phyloP scores from a whole-genome alignment of 2,113 vertebrate species.

The Bubalus kerabau region DNA sequence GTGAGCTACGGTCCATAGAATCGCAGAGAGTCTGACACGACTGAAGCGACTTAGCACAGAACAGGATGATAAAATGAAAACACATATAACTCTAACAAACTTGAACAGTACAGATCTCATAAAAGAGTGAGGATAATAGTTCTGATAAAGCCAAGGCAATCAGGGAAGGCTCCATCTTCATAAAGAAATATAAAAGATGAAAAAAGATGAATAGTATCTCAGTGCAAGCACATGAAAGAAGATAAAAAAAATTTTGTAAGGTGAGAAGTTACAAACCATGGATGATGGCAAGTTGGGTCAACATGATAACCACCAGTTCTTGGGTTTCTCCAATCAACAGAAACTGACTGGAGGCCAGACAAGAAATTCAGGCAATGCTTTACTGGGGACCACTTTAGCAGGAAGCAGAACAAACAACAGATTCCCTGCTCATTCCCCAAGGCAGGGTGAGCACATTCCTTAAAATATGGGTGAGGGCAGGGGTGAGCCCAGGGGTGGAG shows the following conservation, averaged over 20 bases:
- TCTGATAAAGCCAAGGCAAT: background rate
- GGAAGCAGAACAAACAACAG: background rate
- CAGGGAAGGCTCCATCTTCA: background rate
- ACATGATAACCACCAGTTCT: background rate
- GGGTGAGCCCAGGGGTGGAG: background rate
- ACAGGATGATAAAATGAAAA: background rate
- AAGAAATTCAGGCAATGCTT: background rate
- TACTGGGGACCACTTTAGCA: background rate
- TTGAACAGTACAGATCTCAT: background rate
- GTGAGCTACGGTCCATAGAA: background rate
- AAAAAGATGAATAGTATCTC: background rate
- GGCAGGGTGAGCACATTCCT: accelerated
- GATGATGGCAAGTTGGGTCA: background rate
- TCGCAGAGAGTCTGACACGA: background rate
- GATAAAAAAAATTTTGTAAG: background rate
- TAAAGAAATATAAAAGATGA: background rate
- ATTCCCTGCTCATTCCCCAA: background rate
- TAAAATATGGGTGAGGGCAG: background rate
- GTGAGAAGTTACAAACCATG: background rate
- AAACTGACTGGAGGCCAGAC: background rate
- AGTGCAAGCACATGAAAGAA: background rate
- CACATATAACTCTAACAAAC: background rate
- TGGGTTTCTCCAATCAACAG: background rate
- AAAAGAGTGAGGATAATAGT: background rate
- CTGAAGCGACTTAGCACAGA: background rate